Evolutionary conservation across 2,113 vertebrate species (phyloP), one percentile per base, ranked within the genome.

Genomic region (Meles meles): DNA sequence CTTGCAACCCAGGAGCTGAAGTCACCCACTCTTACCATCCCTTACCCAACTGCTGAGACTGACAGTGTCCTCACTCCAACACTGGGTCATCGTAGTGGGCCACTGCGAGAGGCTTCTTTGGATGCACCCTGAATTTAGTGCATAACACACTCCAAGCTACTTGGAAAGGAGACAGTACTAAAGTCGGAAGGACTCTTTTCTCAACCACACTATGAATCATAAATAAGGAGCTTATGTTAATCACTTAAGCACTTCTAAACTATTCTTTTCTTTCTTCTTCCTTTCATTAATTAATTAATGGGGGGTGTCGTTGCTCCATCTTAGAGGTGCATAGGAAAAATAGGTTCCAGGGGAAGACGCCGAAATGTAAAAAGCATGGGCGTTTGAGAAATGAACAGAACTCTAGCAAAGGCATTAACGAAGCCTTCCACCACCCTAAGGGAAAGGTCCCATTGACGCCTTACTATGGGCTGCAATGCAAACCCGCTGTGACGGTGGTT

Each of bases 201-300:
- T 93, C 89, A 69, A 94, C 65, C 92, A 92, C 69, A 95, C 49
- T 39, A 72, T 96, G 88, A 96, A 77, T 97, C 96, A 95, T 52
- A 95, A 94, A 85, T 55, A 96, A 96, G 94, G n/a, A 80, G 92
- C 80, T 96, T 82, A 77, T 74, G 87, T 92, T 96, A 84, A 96
- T 94, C 97, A 97, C 86, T 93, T 94, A 96, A 94, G 84, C 71
- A 88, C 71, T 94, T 95, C 83, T 90, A 80, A 93, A 96, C 37
- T 84, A 11, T 65, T 69, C 83, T 83, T 59, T 61, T 80, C 8
- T 69, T 74, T 55, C 34, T 79, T 39, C 25, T 61, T 92, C 31
- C 25, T 47, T 69, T 42, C 47, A 21, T 69, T 57, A 67, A 67
- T 84, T 55, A 72, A 76, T 42, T 65, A 61, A 76, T 11, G 7